These are phyloP conservation scores for Tragelaphus buxtoni DNA, from an alignment of 2,113 vertebrate genomes.

Conservation along the genomic window DNA sequence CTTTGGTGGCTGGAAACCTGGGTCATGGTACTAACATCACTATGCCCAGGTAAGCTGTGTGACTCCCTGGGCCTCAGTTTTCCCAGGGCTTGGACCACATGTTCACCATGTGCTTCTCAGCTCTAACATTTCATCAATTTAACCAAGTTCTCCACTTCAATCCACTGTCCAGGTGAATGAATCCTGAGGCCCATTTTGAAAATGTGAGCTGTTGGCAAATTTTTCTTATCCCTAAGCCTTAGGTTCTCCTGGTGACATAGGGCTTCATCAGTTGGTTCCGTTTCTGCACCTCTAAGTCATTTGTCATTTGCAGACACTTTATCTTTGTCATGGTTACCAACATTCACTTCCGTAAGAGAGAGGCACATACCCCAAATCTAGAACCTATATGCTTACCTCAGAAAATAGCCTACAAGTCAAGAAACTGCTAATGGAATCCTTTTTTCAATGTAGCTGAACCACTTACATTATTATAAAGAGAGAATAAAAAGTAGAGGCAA, in stretches of 20 bases:
- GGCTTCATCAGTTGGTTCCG: constrained; percentile 50
- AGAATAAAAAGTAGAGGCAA: neutral
- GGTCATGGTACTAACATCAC: neutral
- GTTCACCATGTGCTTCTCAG: neutral
- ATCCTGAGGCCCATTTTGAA: neutral
- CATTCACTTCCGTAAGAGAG: neutral
- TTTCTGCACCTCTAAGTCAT: constrained; percentile 41
- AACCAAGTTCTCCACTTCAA: neutral
- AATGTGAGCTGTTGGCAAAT: neutral
- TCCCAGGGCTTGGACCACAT: neutral
- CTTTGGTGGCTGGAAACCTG: neutral
- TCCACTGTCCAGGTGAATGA: neutral
- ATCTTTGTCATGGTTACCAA: constrained; percentile 44
- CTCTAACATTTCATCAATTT: neutral
- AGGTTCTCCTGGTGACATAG: neutral
- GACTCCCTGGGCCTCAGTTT: neutral
- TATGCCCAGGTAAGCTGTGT: neutral
- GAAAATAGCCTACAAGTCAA: neutral
- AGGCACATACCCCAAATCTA: neutral
- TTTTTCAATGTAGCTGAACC: neutral
- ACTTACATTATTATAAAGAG: neutral
- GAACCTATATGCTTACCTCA: neutral
- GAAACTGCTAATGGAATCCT: neutral
- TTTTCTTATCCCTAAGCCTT: neutral
- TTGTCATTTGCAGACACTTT: constrained; percentile 54